A percentile compares a stretch with the other conserved stretches of the same genome.
Conservation (phyloP, 2,888 invertebrate species). For the Lasioglossum oenotherae region DNA sequence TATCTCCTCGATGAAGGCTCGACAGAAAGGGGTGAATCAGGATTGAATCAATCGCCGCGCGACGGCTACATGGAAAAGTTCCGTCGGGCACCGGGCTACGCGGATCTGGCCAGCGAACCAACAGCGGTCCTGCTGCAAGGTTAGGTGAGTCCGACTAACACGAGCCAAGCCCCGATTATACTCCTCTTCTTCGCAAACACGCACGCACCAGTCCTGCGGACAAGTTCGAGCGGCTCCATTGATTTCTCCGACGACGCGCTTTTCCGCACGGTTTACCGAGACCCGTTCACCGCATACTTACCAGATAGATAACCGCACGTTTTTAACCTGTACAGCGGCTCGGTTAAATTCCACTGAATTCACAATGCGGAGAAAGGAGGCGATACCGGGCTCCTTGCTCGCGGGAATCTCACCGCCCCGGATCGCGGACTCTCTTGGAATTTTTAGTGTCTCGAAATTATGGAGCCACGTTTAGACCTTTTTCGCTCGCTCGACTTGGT, state of each 20-base stretch:
- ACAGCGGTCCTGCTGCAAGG: slow-evolving; percentile 60
- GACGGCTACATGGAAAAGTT: slow-evolving; percentile 52
- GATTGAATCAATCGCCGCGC: slow-evolving; percentile 19
- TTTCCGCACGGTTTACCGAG: slow-evolving; percentile 24
- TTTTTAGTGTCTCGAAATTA: not conserved
- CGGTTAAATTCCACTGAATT: too few relatives aligned
- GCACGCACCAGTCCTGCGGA: slow-evolving; percentile 17
- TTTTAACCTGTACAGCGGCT: not conserved
- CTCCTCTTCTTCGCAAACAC: slow-evolving; percentile 1
- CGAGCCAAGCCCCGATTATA: slow-evolving; percentile 34
- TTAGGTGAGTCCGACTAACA: slow-evolving; percentile 63
- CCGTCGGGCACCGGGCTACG: slow-evolving; percentile 26
- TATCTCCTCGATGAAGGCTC: slow-evolving; percentile 25
- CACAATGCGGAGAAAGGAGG: not conserved
- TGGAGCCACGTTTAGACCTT: too few relatives aligned
- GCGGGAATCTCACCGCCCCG: too few relatives aligned
- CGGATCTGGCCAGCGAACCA: slow-evolving; percentile 38
- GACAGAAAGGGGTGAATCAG: slow-evolving; percentile 27
- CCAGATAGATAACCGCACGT: too few relatives aligned
- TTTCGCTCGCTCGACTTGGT: too few relatives aligned
- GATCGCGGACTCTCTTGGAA: not conserved
- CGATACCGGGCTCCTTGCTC: not conserved
- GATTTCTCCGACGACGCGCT: slow-evolving; percentile 51
- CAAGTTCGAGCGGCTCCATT: slow-evolving; percentile 38
- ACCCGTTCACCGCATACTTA: slow-evolving; percentile 4